These are phyloP conservation scores for Suillia variegata DNA, from an alignment of 2,888 invertebrate genomes.

Conservation along the genomic window DNA sequence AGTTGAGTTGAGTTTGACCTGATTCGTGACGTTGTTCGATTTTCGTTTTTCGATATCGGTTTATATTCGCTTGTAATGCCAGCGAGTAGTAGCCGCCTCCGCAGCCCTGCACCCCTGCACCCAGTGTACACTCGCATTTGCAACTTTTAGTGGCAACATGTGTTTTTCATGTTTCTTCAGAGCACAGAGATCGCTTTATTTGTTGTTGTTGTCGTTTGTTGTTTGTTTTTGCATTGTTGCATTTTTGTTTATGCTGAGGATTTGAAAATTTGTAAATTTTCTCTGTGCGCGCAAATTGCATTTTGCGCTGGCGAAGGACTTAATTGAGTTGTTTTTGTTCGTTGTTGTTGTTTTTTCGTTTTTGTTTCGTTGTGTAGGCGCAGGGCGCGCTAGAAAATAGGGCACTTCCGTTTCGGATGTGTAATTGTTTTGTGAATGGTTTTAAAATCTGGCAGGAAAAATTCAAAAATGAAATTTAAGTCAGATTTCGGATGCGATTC, in stretches of 20 bases:
- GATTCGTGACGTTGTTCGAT: conserved; percentile 40
- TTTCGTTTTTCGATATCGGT: too few species aligned
- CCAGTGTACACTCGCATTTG: neutral
- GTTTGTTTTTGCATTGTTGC: neutral
- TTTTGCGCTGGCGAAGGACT: neutral
- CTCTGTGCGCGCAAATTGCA: neutral
- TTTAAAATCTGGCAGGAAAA: too few species aligned
- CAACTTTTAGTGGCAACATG: conserved; percentile 39
- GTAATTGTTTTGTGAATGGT: too few species aligned
- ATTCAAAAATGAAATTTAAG: too few species aligned
- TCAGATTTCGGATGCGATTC: too few species aligned
- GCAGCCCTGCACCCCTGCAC: conserved; percentile 8
- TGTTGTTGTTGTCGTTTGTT: neutral
- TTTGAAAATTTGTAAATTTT: conserved; percentile 3
- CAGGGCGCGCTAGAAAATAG: too few species aligned
- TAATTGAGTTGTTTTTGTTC: neutral
- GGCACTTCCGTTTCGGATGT: too few species aligned
- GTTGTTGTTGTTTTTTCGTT: too few species aligned
- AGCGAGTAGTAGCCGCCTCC: neutral
- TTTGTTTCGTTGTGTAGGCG: too few species aligned
- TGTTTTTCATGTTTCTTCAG: conserved; percentile 46
- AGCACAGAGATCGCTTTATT: conserved; percentile 26
- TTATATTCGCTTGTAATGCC: too few species aligned
- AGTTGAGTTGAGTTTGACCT: too few species aligned
- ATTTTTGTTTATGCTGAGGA: neutral